Base-by-base conservation (phyloP, 2,797 vertebrate genomes). In the Leucoraja ocellata region DNA sequence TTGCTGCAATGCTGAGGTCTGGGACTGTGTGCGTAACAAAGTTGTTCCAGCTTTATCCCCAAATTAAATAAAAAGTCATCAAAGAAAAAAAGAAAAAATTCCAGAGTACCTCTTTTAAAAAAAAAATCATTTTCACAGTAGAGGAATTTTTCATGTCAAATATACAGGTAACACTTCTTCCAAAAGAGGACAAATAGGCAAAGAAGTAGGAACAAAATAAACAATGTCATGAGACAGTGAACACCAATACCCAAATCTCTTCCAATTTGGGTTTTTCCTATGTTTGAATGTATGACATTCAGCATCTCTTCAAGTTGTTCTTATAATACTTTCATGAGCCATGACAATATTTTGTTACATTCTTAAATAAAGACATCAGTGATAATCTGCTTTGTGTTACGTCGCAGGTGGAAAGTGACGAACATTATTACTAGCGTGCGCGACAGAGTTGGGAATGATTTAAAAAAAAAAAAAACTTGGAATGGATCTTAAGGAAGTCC, bases 121-220 rank as follows among this genome's bases (percentile, higher is more conserved):
- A 46, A 92, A 92, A 92, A 91, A 54, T 74, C 46, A n/a, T 92
- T 92, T 98, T 97, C 97, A 98, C 98, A 98, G 97, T 98, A 97
- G 98, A 97, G 98, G 97, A 98, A 97, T 96, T 97, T 96, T 46
- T 98, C 97, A 98, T 98, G 97, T 98, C 97, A 98, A 97, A 95
- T 96, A 96, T 96, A 98, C 97, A 98, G 97, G 97, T 97, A 96
- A 98, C 97, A 98, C 97, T 95, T 98, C 97, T 97, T 97, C 95
- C 97, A 97, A 97, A 94, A 97, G 96, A 97, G 97, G 95, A 97
- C 36, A 54, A 54, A 92, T 23, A 54, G 39, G 39, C 21, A n/a
- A 92, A 73, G 61, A 74, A 92, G n/a, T 76, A 76, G 39, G n/a
- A 58, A 68, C 61, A 68, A 68, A 73, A 68, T 46, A 36, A 68